A percentile compares a stretch with the other conserved stretches of the same genome.
Evolutionary conservation across 2,888 invertebrate genomes (phyloP).

Genomic region (Perizoma affinitatum): DNA sequence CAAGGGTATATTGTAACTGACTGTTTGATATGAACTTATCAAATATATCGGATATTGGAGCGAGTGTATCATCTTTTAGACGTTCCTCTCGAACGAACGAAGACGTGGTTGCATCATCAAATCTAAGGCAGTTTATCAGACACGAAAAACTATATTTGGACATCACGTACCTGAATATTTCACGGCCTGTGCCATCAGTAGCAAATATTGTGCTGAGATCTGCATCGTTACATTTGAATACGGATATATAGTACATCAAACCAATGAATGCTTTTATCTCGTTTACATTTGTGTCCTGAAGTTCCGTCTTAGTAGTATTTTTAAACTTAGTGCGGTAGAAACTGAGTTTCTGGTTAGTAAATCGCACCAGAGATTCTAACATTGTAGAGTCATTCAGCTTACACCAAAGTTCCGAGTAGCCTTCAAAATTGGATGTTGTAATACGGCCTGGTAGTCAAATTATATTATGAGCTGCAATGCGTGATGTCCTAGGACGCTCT

Average conservation of each 20-base stretch:
- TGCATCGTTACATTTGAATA: conserved; percentile 31
- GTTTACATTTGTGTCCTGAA: conserved; percentile 29
- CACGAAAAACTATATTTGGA: conserved; percentile 24
- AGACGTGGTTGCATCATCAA: conserved; percentile 35
- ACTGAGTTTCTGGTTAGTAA: conserved; percentile 35
- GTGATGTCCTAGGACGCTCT: conserved; percentile 8
- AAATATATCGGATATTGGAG: conserved; percentile 34
- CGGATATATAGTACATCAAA: conserved; percentile 30
- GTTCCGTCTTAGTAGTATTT: conserved; percentile 22
- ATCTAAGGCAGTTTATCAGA: conserved; percentile 34
- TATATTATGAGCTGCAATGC: conserved; percentile 8
- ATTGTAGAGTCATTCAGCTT: not conserved
- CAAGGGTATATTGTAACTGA: conserved; percentile 26
- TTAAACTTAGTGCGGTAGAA: conserved; percentile 30
- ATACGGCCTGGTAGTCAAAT: not conserved
- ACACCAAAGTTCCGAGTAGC: conserved; percentile 1
- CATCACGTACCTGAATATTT: conserved; percentile 34
- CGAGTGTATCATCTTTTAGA: conserved; percentile 31
- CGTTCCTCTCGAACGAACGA: conserved; percentile 33
- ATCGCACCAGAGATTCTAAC: not conserved
- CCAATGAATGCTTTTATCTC: conserved; percentile 34
- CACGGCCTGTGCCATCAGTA: conserved; percentile 31
- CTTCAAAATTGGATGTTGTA: not conserved
- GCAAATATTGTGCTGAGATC: conserved; percentile 32
- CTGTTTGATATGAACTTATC: conserved; percentile 31